phyloP scores from a whole-genome alignment of 2,113 vertebrate species.

The Mustela lutreola region DNA sequence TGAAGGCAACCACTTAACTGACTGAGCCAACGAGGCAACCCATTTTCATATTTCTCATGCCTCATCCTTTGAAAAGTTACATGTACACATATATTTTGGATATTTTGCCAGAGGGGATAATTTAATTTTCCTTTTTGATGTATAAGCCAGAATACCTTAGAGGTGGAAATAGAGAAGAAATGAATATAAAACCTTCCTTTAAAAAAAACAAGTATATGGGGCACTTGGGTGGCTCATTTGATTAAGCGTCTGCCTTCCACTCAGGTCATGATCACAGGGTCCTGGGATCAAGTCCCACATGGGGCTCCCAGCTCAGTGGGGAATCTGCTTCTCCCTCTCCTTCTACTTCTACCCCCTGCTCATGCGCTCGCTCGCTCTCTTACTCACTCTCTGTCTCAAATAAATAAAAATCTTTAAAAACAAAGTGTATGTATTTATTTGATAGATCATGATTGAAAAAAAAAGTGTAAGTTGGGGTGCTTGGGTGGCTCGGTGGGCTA shows the following conservation, averaged over 20 bases:
- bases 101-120: background rate
- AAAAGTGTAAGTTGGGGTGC: background rate
- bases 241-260: background rate
- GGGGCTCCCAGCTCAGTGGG: too few species aligned
- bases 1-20: too few species aligned
- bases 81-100: background rate
- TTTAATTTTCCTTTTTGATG: background rate
- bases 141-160: slow-evolving; percentile 2
- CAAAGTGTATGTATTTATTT: background rate
- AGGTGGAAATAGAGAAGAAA: background rate
- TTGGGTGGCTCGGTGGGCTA: too few species aligned
- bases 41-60: slow-evolving; percentile 44
- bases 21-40: too few species aligned
- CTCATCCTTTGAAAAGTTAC: slow-evolving; percentile 7
- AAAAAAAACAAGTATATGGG: background rate
- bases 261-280: background rate
- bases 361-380: too few species aligned
- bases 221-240: background rate
- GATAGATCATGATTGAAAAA: background rate
- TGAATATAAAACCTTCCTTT: background rate
- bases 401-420: background rate
- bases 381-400: background rate
- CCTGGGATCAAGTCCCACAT: background rate
- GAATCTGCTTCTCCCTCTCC: background rate
- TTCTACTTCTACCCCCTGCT: too few species aligned